phyloP scores from a whole-genome alignment of 2,797 vertebrate species.

The Choloepus didactylus region DNA sequence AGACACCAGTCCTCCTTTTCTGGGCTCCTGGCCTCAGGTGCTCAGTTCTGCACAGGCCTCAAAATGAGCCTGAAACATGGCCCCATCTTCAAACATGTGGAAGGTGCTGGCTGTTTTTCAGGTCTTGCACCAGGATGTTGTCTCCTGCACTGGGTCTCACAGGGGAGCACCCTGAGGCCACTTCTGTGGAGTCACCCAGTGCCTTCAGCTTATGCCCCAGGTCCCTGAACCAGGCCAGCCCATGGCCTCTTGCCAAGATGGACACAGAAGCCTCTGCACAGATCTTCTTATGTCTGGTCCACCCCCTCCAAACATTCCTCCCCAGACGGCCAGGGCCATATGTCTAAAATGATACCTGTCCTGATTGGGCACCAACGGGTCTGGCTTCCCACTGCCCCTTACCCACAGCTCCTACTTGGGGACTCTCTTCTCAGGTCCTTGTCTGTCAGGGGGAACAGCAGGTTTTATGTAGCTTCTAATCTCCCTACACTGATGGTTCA shows the following conservation, averaged over 20 bases:
- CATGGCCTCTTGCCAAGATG: not conserved
- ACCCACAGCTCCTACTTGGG: fast-evolving
- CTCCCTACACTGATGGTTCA: not conserved
- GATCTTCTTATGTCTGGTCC: not conserved
- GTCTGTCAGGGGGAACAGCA: not conserved
- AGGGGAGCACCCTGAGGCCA: not conserved
- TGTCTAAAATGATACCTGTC: not conserved
- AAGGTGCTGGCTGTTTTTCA: not conserved
- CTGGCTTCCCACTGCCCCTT: too few relatives aligned
- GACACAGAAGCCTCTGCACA: fast-evolving
- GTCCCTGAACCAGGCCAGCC: not conserved
- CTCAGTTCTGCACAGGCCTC: too few relatives aligned
- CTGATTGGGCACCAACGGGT: too few relatives aligned
- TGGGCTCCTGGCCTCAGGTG: too few relatives aligned
- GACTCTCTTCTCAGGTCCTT: not conserved
- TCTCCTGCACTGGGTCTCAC: too few relatives aligned
- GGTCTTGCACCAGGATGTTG: not conserved
- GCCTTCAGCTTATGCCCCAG: fast-evolving
- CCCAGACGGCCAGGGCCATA: too few relatives aligned
- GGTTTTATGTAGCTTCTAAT: not conserved
- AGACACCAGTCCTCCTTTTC: too few relatives aligned
- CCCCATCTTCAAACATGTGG: not conserved
- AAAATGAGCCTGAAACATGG: too few relatives aligned
- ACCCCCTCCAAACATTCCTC: too few relatives aligned
- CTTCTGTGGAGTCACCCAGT: not conserved